A percentile compares a stretch with the other conserved stretches of the same genome.
Evolutionary conservation across 1,140 invertebrate genomes (phyloP).

Genomic region (Drosophila bifasciata): DNA sequence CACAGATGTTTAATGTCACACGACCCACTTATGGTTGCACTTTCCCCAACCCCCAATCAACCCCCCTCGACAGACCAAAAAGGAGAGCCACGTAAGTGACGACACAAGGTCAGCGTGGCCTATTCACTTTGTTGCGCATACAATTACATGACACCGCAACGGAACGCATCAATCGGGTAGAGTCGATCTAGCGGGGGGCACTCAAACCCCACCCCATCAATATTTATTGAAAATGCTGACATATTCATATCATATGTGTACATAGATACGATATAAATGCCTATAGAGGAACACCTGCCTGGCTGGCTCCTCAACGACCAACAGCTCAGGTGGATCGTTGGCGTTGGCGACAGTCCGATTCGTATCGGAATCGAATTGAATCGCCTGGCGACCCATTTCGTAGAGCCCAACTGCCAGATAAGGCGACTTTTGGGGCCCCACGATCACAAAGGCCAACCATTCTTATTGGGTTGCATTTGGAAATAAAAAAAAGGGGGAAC

Average conservation of each 20-base stretch:
- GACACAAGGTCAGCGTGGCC: conserved; percentile 68
- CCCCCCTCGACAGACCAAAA: conserved; percentile 5
- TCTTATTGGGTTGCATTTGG: conserved; percentile 44
- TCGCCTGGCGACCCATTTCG: conserved; percentile 63
- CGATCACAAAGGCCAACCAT: conserved; percentile 55
- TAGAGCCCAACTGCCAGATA: conserved; percentile 42
- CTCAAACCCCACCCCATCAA: conserved; percentile 54
- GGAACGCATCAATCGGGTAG: conserved; percentile 6
- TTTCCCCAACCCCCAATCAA: conserved; percentile 15
- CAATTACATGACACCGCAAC: conserved; percentile 47
- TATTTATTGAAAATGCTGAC: conserved; percentile 64
- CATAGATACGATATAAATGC: conserved; percentile 45
- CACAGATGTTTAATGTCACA: conserved; percentile 69
- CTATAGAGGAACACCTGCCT: conserved; percentile 61
- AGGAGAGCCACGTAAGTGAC: conserved; percentile 45
- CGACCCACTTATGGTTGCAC: conserved; percentile 62
- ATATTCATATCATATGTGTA: conserved; percentile 66
- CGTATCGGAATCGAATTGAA: conserved; percentile 18
- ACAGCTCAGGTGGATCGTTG: too few species aligned
- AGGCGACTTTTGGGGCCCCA: conserved; percentile 9
- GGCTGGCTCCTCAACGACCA: neutral
- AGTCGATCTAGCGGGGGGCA: neutral
- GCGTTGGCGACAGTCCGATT: too few species aligned
- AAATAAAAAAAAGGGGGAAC: conserved; percentile 17
- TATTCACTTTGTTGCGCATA: conserved; percentile 48